These are phyloP conservation scores for Oeneis ivallda DNA, from an alignment of 2,888 invertebrate genomes.

Conservation along the genomic window DNA sequence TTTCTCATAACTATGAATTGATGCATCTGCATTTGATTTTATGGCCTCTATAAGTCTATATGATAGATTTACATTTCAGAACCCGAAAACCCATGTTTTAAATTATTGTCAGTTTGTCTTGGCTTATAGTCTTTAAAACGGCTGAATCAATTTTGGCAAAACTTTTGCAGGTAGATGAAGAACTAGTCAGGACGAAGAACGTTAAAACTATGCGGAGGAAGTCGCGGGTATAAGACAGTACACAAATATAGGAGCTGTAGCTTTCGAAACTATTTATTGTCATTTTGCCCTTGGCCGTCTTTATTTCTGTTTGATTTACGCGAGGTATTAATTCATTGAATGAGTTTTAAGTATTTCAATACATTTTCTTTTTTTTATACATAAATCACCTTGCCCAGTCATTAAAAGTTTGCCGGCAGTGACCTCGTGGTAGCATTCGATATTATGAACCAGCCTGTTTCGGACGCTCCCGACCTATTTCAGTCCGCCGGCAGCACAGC, in stretches of 20 bases:
- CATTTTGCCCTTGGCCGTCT: neutral
- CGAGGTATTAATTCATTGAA: neutral
- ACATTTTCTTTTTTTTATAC: constrained; percentile 27
- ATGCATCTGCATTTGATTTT: too few species aligned
- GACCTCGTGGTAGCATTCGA: constrained; percentile 77
- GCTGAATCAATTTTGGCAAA: too few species aligned
- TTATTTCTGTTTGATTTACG: neutral
- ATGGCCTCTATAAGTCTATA: too few species aligned
- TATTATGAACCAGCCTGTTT: constrained; percentile 73
- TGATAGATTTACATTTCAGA: too few species aligned
- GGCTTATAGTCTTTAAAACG: too few species aligned
- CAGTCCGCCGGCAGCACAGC: constrained; percentile 73
- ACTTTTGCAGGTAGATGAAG: too few species aligned
- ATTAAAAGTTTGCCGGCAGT: constrained; percentile 68
- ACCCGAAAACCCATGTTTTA: too few species aligned
- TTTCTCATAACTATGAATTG: neutral
- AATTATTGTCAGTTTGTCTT: too few species aligned
- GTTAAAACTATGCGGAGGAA: too few species aligned
- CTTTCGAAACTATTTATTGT: neutral
- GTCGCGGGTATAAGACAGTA: too few species aligned
- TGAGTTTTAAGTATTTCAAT: constrained; percentile 5
- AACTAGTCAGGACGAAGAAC: too few species aligned
- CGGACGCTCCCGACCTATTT: constrained; percentile 79
- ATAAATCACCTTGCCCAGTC: constrained; percentile 48
- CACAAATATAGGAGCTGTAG: neutral